A percentile compares a stretch with the other conserved stretches of the same genome.
These are phyloP conservation scores for Acanthococcus lagerstroemiae DNA, from an alignment of 2,888 invertebrate genomes.

Conservation along the genomic window DNA sequence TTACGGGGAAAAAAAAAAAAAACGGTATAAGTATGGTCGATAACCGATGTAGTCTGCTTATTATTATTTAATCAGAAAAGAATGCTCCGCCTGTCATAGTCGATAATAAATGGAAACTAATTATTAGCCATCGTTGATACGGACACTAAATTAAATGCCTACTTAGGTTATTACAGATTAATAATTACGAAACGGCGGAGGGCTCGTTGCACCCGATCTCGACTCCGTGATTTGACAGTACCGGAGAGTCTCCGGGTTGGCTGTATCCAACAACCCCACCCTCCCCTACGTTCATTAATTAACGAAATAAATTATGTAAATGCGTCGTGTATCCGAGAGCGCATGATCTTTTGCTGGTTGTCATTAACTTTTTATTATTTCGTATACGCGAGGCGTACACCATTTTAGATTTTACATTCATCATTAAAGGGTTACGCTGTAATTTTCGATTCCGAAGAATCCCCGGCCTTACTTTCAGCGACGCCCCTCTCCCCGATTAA, in stretches of 20 bases:
- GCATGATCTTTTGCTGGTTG: conserved; percentile 4
- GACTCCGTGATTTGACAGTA: conserved; percentile 14
- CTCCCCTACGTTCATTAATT: conserved; percentile 18
- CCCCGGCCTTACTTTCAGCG: background rate
- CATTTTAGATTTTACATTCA: conserved; percentile 13
- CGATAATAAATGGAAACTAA: conserved; percentile 29
- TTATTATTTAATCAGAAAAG: conserved; percentile 18
- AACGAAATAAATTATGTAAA: conserved; percentile 29
- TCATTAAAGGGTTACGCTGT: conserved; percentile 14
- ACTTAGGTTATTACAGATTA: conserved; percentile 26
- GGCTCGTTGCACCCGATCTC: background rate
- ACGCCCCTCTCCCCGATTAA: background rate
- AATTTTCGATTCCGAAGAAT: background rate
- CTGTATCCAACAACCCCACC: conserved; percentile 20
- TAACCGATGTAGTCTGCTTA: conserved; percentile 10
- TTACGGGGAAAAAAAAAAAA: too few relatives aligned
- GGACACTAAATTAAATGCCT: conserved; percentile 29
- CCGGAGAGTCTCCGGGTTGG: too few relatives aligned
- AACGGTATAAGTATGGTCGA: conserved; percentile 7
- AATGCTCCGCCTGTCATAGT: conserved; percentile 21
- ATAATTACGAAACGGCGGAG: conserved; percentile 17
- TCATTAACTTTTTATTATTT: conserved; percentile 27
- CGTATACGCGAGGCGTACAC: conserved; percentile 8
- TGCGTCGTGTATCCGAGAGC: conserved; percentile 9
- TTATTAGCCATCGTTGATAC: conserved; percentile 25